Base-by-base conservation (phyloP, 2,888 invertebrate genomes). In the Eristalis pertinax region DNA sequence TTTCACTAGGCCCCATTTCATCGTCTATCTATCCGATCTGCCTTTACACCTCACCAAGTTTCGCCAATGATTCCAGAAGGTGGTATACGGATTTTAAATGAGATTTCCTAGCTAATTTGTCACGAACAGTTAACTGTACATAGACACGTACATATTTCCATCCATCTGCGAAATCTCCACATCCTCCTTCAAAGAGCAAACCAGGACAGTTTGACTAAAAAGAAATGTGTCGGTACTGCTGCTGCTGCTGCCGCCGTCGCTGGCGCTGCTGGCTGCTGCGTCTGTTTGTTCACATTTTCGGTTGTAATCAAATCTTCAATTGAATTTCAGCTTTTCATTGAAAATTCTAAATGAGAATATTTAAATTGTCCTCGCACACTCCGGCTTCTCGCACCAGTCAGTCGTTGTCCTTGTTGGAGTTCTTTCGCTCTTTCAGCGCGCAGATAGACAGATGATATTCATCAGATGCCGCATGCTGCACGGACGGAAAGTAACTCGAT, bases 271-370 rank as follows among this genome's bases (percentile, higher is more conserved):
- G n/a, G n/a, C n/a, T n/a, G 63, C 43, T 74, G 68, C 74, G 50
- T 63, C 74, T 74, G 74, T 80, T 80, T 80, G 74, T 69, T 81
- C 68, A 81, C 80, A 81, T 74, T 81, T 81, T 75, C 29, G 74
- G 68, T 38, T 74, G 69, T 75, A 81, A 81, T 81, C 68, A 74
- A 69, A 82, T 82, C 76, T 82, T 58, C 82, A 76, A 82, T 82
- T 82, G 72, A 76, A 76, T 82, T 72, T 65, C 41, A 43, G 75
- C 60, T 72, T 76, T 70, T 76, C 82, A 82, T 72, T 82, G 75
- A 76, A 82, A 76, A 82, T 82, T 82, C 70, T 67, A 67, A 82
- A 76, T 82, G 70, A 56, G 69, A 81, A 75, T 81, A 81, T 81
- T 74, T 69, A 74, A 75, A 81, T 79, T 60, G 50, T 43, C 62